These are phyloP conservation scores for Cartodere bifasciata DNA, from an alignment of 2,888 invertebrate genomes.

Conservation along the genomic window DNA sequence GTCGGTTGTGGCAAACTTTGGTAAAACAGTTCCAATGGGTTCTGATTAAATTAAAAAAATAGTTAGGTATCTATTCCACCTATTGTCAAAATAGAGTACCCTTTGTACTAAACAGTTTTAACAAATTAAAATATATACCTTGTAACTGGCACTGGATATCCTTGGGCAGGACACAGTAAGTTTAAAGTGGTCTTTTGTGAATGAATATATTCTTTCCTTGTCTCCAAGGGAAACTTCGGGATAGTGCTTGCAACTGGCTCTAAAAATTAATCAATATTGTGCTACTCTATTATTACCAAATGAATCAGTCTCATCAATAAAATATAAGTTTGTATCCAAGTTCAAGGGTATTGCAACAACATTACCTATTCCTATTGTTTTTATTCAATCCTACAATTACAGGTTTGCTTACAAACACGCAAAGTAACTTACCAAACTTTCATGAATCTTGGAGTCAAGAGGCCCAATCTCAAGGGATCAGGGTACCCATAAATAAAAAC, in stretches of 20 bases:
- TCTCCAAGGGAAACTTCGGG: conserved; percentile 65
- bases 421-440: too few species aligned
- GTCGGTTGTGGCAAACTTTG: conserved; percentile 42
- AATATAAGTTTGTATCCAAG: too few species aligned
- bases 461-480: conserved; percentile 25
- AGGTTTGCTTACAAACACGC: conserved; percentile 2
- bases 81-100: too few species aligned
- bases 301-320: not conserved
- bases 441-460: too few species aligned
- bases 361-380: too few species aligned
- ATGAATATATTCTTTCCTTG: conserved; percentile 43
- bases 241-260: conserved; percentile 41
- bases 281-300: not conserved
- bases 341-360: too few species aligned
- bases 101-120: conserved; percentile 6
- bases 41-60: conserved; percentile 28
- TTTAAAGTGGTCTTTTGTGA: conserved; percentile 36
- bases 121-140: conserved; percentile 25
- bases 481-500: conserved; percentile 28
- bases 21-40: conserved; percentile 47
- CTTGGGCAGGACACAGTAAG: conserved; percentile 53
- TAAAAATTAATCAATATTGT: conserved; percentile 19
- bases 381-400: conserved; percentile 9
- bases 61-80: conserved; percentile 7
- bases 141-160: conserved; percentile 50